Evolutionary conservation across 2,113 vertebrate species (phyloP).

Genomic region (Pachypanchax playfairii): DNA sequence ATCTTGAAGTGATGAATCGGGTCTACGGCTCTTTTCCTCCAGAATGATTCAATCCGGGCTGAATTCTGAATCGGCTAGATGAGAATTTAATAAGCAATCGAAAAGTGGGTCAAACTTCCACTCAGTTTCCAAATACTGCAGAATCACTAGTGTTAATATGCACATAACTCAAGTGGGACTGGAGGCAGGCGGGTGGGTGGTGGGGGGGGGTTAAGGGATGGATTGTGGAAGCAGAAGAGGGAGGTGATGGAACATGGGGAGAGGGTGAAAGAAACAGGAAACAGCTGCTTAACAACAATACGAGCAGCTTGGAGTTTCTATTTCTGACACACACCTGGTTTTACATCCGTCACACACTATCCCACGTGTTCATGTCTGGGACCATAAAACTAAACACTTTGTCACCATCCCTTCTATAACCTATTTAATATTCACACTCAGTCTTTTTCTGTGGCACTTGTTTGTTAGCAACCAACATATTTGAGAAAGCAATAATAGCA

Average conservation of each 20-base stretch:
- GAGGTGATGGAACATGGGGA: constrained; percentile 38
- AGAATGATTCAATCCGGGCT: constrained; percentile 36
- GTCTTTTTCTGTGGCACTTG: constrained; percentile 1
- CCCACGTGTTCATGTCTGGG: too few relatives aligned
- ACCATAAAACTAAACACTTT: too few relatives aligned
- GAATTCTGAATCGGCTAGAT: constrained; percentile 27
- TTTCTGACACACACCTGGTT: constrained; percentile 60
- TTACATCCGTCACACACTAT: too few relatives aligned
- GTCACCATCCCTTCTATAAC: not conserved
- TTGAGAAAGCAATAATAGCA: constrained; percentile 22
- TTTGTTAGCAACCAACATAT: constrained; percentile 36
- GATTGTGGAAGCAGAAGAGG: not conserved
- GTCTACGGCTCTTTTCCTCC: not conserved
- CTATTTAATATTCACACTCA: not conserved
- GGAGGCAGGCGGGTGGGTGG: constrained; percentile 1
- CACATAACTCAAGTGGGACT: constrained; percentile 23
- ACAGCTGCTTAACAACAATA: constrained; percentile 42
- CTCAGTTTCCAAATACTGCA: constrained; percentile 1
- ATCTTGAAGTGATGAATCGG: not conserved
- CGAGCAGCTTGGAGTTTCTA: constrained; percentile 49
- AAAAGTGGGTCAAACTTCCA: constrained; percentile 56
- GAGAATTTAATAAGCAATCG: constrained; percentile 39
- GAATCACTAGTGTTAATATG: not conserved
- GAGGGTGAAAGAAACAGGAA: constrained; percentile 33
- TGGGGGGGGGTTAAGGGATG: constrained; percentile 7